Conservation (phyloP, 2,888 invertebrate species). For the Amblyjoppa proteus region DNA sequence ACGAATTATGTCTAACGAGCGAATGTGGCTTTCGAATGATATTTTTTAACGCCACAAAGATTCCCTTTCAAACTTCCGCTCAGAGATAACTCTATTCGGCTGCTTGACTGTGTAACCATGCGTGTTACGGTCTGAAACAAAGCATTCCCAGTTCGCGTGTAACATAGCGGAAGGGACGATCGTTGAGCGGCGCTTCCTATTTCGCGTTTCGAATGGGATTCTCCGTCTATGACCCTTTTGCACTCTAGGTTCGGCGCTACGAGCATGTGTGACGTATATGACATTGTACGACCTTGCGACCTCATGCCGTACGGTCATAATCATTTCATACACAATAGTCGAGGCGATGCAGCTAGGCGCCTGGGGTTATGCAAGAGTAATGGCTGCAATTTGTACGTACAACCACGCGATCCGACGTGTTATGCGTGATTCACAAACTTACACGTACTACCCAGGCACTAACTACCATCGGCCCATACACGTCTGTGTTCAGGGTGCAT, state of each 20-base stretch:
- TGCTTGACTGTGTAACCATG: background rate
- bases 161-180: constrained; percentile 32
- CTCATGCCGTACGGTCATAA: constrained; percentile 81
- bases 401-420: constrained; percentile 76
- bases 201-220: constrained; percentile 47
- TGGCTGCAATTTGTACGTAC: constrained; percentile 83
- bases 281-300: constrained; percentile 79
- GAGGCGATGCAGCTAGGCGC: constrained; percentile 62
- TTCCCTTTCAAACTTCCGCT: too few species aligned
- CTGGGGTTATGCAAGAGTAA: constrained; percentile 80
- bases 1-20: too few species aligned
- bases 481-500: constrained; percentile 51
- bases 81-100: background rate
- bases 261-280: constrained; percentile 83
- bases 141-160: background rate
- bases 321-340: constrained; percentile 83
- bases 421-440: constrained; percentile 79
- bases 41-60: too few species aligned
- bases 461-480: background rate
- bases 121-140: background rate
- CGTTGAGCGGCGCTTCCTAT: constrained; percentile 32
- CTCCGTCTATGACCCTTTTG: constrained; percentile 18
- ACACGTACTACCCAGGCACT: constrained; percentile 64
- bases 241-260: constrained; percentile 55
- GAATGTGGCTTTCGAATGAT: too few species aligned